phyloP scores from a whole-genome alignment of 2,113 vertebrate species.

The Ascaphus truei region DNA sequence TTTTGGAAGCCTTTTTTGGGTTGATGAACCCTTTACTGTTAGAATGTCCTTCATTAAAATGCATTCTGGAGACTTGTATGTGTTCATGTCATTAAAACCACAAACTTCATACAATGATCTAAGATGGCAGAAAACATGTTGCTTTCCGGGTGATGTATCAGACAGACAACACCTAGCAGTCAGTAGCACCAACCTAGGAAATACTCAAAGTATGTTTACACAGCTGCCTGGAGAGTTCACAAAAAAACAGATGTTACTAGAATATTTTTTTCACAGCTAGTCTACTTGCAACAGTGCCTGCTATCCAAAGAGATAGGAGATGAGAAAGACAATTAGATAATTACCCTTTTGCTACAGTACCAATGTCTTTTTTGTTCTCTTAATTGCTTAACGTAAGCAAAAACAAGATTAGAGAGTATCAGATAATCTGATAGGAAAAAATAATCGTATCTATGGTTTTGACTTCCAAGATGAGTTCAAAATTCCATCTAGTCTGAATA shows the following conservation, averaged over 20 bases:
- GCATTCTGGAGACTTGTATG: no score
- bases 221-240: neutral
- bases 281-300: neutral
- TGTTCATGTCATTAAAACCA: no score
- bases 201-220: neutral
- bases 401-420: conserved; percentile 35
- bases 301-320: neutral
- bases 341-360: neutral
- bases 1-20: no score
- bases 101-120: no score
- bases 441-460: no score
- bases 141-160: neutral
- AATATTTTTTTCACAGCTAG: neutral
- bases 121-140: no score
- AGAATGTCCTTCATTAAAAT: no score
- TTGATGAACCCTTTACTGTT: no score
- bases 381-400: neutral
- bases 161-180: neutral
- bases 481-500: no score
- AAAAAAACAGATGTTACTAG: neutral
- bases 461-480: no score
- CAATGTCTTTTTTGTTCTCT: neutral
- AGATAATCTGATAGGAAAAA: no score
- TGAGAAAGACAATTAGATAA: neutral
- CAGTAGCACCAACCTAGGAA: neutral